phyloP scores from a whole-genome alignment of 2,113 vertebrate species.

The Balaeniceps rex region DNA sequence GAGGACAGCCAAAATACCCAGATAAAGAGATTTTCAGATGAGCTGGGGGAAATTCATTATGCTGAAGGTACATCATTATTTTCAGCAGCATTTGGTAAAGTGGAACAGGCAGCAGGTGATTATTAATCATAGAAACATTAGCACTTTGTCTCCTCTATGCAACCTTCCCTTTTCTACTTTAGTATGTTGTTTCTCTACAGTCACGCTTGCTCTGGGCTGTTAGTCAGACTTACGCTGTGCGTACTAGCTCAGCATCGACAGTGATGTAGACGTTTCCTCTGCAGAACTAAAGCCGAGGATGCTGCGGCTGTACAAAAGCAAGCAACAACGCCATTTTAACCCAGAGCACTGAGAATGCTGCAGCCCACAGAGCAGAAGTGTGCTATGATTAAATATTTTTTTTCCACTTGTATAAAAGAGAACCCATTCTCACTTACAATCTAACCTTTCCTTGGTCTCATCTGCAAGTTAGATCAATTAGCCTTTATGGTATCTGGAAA shows the following conservation, averaged over 20 bases:
- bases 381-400: not conserved
- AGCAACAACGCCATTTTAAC: not conserved
- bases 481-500: not conserved
- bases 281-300: not conserved
- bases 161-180: not conserved
- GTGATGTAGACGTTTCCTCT: not conserved
- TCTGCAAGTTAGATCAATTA: not conserved
- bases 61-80: conserved; percentile 1
- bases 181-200: not conserved
- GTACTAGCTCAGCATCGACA: not conserved
- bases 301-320: not conserved
- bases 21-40: conserved; percentile 40
- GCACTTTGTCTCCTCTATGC: not conserved
- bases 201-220: not conserved
- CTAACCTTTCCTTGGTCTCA: not conserved
- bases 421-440: not conserved
- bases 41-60: not conserved
- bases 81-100: conserved; percentile 9
- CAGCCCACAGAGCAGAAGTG: not conserved
- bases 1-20: conserved; percentile 10
- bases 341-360: not conserved
- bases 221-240: accelerated
- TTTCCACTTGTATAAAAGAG: not conserved
- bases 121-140: conserved; percentile 21
- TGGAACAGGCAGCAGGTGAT: not conserved